phyloP scores from a whole-genome alignment of 53 echinoderm and acorn worm genomes.

The Hippasteria phrygiana region DNA sequence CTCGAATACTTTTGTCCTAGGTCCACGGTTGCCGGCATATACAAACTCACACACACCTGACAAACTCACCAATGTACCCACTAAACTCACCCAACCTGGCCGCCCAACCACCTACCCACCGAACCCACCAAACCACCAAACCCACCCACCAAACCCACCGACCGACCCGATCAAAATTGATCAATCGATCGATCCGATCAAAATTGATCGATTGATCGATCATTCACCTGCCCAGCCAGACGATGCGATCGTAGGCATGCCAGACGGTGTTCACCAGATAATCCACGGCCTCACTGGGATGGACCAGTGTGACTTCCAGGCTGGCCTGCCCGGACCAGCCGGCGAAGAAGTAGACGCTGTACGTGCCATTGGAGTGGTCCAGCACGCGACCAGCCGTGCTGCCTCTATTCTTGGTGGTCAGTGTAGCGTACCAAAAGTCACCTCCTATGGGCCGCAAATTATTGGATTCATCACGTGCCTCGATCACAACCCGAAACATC shows the following conservation, averaged over 20 bases:
- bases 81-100: too few species aligned
- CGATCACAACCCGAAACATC: neutral
- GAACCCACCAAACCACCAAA: too few species aligned
- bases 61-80: too few species aligned
- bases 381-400: conserved; percentile 63
- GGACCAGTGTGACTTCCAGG: conserved; percentile 68
- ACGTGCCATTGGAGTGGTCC: conserved; percentile 81
- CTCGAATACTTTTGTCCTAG: too few species aligned
- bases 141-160: too few species aligned
- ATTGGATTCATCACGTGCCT: neutral
- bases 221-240: conserved; percentile 32
- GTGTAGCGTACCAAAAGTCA: conserved; percentile 61
- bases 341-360: conserved; percentile 72
- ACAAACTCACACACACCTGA: too few species aligned
- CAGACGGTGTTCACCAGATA: conserved; percentile 45
- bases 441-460: conserved; percentile 47
- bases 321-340: conserved; percentile 74
- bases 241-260: conserved; percentile 20
- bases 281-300: conserved; percentile 73
- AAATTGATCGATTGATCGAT: too few species aligned
- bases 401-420: conserved; percentile 11
- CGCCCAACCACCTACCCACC: too few species aligned
- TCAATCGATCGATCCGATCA: too few species aligned
- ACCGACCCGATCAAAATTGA: too few species aligned
- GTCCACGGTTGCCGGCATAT: too few species aligned